Conservation (phyloP, 1,140 invertebrate species). For the Drosophila navojoa region DNA sequence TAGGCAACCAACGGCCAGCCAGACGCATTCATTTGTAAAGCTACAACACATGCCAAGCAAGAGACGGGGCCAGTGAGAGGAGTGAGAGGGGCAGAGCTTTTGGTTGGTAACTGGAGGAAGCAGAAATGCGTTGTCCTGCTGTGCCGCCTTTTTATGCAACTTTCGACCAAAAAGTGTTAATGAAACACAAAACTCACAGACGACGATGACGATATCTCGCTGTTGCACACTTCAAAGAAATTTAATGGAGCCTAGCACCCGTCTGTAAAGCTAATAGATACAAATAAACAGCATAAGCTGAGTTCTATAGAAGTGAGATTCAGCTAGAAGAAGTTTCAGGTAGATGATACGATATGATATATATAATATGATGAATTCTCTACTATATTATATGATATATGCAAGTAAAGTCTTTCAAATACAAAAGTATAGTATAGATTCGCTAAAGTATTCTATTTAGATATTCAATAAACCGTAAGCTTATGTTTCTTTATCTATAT, state of each 20-base stretch:
- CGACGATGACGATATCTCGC: not conserved
- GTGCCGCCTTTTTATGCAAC: slow-evolving; percentile 67
- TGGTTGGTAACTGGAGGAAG: not conserved
- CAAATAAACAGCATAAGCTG: not conserved
- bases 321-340: not conserved
- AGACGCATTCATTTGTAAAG: slow-evolving; percentile 79
- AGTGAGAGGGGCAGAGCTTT: not conserved
- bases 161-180: slow-evolving; percentile 74
- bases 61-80: not conserved
- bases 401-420: too few relatives aligned
- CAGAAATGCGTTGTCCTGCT: slow-evolving; percentile 6
- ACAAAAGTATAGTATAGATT: too few relatives aligned
- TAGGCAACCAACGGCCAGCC: slow-evolving; percentile 41
- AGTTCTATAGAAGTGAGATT: not conserved
- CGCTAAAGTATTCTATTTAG: too few relatives aligned
- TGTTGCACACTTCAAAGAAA: slow-evolving; percentile 31
- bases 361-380: too few relatives aligned
- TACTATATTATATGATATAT: too few relatives aligned
- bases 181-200: slow-evolving; percentile 59
- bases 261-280: slow-evolving; percentile 1
- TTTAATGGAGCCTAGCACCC: not conserved
- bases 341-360: too few relatives aligned
- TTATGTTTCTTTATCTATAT: too few relatives aligned
- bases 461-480: too few relatives aligned
- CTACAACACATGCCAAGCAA: slow-evolving; percentile 52